phyloP scores from a whole-genome alignment of 1,140 invertebrate species.

The Zophobas atratus region DNA sequence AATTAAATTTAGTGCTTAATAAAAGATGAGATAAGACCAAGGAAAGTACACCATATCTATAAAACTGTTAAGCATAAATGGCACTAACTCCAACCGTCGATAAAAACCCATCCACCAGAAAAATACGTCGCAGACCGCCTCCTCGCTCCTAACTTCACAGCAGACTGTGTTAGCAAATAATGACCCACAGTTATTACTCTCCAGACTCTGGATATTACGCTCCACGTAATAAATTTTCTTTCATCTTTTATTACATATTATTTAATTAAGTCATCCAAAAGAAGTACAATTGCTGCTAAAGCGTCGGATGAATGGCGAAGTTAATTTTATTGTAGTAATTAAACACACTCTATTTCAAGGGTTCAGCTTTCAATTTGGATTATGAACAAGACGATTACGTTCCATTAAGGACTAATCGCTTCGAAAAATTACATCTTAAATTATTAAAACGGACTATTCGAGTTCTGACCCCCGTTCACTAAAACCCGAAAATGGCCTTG shows the following conservation, averaged over 20 bases:
- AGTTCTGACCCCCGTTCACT: constrained; percentile 22
- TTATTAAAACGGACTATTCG: constrained; percentile 15
- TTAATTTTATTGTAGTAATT: constrained; percentile 31
- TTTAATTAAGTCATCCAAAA: constrained; percentile 16
- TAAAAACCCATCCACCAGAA: no score
- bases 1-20: no score
- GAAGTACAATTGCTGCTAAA: constrained; percentile 28
- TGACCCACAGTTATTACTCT: no score
- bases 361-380: constrained; percentile 8
- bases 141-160: no score
- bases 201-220: not conserved
- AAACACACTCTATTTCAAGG: constrained; percentile 12
- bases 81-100: no score
- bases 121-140: no score
- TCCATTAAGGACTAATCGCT: not conserved
- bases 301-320: constrained; percentile 8
- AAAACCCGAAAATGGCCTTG: constrained; percentile 26
- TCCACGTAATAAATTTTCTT: constrained; percentile 26
- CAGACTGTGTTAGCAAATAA: no score
- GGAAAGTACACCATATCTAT: no score
- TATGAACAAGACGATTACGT: not conserved
- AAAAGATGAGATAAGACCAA: no score
- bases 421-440: constrained; percentile 1
- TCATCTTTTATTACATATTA: constrained; percentile 26
- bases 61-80: no score